Evolutionary conservation across 2,888 invertebrate species (phyloP).

Genomic region (Spilarctia lutea): DNA sequence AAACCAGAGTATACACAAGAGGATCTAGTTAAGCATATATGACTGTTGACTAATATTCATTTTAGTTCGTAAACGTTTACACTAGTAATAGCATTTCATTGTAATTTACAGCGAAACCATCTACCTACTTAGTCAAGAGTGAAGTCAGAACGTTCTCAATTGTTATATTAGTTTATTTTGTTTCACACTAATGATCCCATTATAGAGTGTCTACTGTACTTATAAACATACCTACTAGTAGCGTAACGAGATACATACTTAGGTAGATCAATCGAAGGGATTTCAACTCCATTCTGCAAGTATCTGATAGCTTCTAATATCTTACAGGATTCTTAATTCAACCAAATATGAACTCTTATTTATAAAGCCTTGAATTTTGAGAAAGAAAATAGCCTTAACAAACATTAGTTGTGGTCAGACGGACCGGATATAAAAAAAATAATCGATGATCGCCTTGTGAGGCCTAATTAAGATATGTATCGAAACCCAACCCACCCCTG

Average conservation of each 20-base stretch:
- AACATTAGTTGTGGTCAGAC: conserved; percentile 75
- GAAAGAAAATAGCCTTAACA: conserved; percentile 55
- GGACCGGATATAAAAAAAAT: conserved; percentile 73
- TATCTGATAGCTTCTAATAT: background rate
- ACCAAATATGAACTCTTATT: background rate
- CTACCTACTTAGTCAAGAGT: too few species aligned
- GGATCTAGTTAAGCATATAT: background rate
- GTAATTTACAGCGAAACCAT: too few species aligned
- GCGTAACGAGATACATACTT: background rate
- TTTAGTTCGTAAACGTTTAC: too few species aligned
- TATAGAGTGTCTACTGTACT: too few species aligned
- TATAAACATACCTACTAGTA: background rate
- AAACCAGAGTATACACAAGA: background rate
- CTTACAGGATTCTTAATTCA: background rate
- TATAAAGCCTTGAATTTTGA: conserved; percentile 10
- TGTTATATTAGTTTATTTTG: too few species aligned
- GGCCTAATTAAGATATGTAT: conserved; percentile 87
- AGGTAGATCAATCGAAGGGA: background rate
- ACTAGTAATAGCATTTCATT: too few species aligned
- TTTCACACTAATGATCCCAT: too few species aligned
- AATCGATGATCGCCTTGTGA: conserved; percentile 78
- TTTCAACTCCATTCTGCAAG: too few species aligned
- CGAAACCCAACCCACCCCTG: conserved; percentile 78
- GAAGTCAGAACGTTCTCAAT: too few species aligned
- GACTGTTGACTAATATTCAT: background rate